A percentile compares a stretch with the other conserved stretches of the same genome.
Evolutionary conservation across 2,113 vertebrate genomes (phyloP).

Genomic region (Ictidomys tridecemlineatus): DNA sequence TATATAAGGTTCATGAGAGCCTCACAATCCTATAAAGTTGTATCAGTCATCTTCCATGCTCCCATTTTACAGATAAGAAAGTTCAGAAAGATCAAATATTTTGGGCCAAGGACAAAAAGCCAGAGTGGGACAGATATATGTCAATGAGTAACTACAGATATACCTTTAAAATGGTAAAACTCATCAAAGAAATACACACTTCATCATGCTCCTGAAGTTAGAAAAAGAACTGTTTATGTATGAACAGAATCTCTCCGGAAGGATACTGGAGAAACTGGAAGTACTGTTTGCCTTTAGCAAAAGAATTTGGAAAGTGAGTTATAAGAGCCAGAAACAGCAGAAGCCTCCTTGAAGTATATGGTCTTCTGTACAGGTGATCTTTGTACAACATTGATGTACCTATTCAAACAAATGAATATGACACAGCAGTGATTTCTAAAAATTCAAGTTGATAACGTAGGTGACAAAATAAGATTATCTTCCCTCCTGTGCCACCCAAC

Average conservation of each 20-base stretch:
- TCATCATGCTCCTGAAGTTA: neutral
- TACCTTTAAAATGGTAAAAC: conserved; percentile 27
- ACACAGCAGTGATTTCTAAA: conserved; percentile 45
- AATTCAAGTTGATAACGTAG: neutral
- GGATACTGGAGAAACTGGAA: neutral
- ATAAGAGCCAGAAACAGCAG: neutral
- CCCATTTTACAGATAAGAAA: conserved; percentile 10
- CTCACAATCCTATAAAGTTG: neutral
- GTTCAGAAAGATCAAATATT: conserved; percentile 33
- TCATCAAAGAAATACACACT: neutral
- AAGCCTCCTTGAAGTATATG: neutral
- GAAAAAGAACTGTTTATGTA: neutral
- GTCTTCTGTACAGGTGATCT: neutral
- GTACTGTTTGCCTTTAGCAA: neutral
- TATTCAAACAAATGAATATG: neutral
- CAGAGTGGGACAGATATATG: conserved; percentile 3
- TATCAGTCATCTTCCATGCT: neutral
- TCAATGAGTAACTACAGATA: neutral
- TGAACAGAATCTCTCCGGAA: neutral
- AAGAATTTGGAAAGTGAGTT: conserved; percentile 22
- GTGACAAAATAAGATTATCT: neutral
- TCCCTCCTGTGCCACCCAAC: neutral
- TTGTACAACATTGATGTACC: neutral
- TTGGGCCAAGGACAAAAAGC: conserved; percentile 45
- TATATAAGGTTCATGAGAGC: neutral